Evolutionary conservation across 2,797 vertebrate species (phyloP).

Genomic region (Peromyscus attwateri): DNA sequence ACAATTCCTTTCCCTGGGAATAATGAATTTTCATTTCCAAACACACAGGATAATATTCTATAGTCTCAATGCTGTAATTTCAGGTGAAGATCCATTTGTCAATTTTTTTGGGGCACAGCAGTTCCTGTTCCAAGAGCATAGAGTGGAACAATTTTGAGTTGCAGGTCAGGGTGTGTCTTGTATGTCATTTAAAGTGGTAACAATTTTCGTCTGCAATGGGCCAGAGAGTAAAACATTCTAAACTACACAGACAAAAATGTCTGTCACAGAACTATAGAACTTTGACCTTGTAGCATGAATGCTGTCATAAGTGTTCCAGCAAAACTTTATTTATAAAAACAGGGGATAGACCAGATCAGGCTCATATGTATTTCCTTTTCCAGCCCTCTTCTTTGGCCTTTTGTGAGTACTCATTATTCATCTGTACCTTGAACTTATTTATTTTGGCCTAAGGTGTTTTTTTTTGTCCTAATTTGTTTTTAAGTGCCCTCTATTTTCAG

Average conservation of each 20-base stretch:
- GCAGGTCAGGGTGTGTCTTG: background rate
- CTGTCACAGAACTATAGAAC: background rate
- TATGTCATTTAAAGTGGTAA: background rate
- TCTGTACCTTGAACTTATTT: slow-evolving; percentile 55
- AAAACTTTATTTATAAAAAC: slow-evolving; percentile 49
- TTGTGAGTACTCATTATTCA: slow-evolving; percentile 38
- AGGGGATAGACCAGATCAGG: background rate
- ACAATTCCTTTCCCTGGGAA: background rate
- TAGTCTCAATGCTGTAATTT: slow-evolving; percentile 58
- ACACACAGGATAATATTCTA: slow-evolving; percentile 21
- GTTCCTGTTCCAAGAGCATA: slow-evolving; percentile 33
- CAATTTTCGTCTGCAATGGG: background rate
- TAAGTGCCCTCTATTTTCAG: slow-evolving; percentile 58
- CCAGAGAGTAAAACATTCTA: slow-evolving; percentile 32
- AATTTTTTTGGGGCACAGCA: slow-evolving; percentile 6
- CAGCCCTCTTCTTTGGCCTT: slow-evolving; percentile 27
- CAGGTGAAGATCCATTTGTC: slow-evolving; percentile 5
- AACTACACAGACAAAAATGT: background rate
- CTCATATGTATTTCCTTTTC: background rate
- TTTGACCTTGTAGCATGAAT: slow-evolving; percentile 29
- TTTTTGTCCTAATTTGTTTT: slow-evolving; percentile 55
- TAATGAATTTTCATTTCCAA: slow-evolving; percentile 12
- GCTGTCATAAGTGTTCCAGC: background rate
- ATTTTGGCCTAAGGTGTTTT: slow-evolving; percentile 44
- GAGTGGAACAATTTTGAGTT: slow-evolving; percentile 38